These are phyloP conservation scores for Apotomis betuletana DNA, from an alignment of 2,888 invertebrate genomes.

Conservation along the genomic window DNA sequence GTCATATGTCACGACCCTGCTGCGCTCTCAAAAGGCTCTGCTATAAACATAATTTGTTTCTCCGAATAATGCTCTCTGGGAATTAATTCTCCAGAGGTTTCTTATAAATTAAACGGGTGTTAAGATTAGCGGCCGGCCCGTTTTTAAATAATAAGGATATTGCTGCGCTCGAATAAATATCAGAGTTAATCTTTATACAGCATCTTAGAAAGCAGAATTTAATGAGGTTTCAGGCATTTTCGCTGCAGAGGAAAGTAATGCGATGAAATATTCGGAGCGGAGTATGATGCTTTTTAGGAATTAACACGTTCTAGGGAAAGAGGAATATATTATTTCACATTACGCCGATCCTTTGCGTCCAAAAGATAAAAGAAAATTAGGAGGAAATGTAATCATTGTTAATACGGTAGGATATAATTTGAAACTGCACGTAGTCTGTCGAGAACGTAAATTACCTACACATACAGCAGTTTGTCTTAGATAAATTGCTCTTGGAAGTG, in stretches of 20 bases:
- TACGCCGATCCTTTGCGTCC: conserved; percentile 21
- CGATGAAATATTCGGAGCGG: conserved; percentile 28
- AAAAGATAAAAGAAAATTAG: conserved; percentile 21
- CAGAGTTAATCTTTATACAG: conserved; percentile 36
- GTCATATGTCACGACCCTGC: conserved; percentile 49
- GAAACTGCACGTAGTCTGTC: conserved; percentile 34
- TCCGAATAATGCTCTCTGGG: conserved; percentile 49
- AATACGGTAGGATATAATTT: conserved; percentile 24
- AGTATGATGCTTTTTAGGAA: conserved; percentile 34
- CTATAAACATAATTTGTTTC: conserved; percentile 55
- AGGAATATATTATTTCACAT: conserved; percentile 30
- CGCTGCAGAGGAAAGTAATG: conserved; percentile 20
- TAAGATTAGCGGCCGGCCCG: conserved; percentile 54
- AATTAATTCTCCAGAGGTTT: conserved; percentile 54
- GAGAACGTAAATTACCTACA: conserved; percentile 36
- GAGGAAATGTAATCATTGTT: conserved; percentile 25
- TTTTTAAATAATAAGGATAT: conserved; percentile 49
- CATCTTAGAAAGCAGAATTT: conserved; percentile 37
- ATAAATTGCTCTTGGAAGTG: conserved; percentile 43
- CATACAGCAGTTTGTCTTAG: conserved; percentile 38
- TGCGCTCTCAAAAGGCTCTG: conserved; percentile 52
- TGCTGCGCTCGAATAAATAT: conserved; percentile 42
- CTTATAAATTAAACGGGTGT: conserved; percentile 54
- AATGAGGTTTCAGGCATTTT: conserved; percentile 37
- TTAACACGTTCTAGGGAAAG: conserved; percentile 28